These are phyloP conservation scores for Sphaerodactylus townsendi DNA, from an alignment of 2,113 vertebrate genomes.

Conservation along the genomic window DNA sequence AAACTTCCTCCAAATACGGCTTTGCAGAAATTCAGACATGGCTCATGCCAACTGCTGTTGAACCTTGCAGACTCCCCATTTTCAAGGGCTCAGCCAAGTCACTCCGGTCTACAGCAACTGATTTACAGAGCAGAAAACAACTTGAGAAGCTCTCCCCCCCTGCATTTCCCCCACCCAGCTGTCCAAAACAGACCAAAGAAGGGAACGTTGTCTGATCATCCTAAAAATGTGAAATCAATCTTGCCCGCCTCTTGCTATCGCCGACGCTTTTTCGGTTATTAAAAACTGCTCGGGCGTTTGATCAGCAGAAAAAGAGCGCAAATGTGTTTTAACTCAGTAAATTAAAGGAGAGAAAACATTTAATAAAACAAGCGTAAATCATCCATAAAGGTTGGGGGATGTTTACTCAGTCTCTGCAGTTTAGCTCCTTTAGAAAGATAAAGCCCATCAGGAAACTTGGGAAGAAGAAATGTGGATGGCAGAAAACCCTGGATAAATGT, in stretches of 20 bases:
- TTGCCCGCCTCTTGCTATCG: background rate
- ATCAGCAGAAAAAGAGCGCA: conserved; percentile 3
- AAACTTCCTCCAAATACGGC: background rate
- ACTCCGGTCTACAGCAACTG: background rate
- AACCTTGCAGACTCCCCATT: background rate
- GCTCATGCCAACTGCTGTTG: too few species aligned
- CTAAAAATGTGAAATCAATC: conserved; percentile 16
- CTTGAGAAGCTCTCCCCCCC: background rate
- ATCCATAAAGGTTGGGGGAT: background rate
- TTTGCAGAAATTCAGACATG: background rate
- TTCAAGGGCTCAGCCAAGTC: background rate
- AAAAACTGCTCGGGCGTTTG: conserved; percentile 1
- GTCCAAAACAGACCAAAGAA: conserved; percentile 11
- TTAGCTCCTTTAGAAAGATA: background rate
- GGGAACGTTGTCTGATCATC: background rate
- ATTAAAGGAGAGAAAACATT: conserved; percentile 20
- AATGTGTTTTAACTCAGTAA: conserved; percentile 3
- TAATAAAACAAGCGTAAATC: conserved; percentile 5
- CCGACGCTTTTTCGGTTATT: conserved; percentile 7
- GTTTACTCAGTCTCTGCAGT: background rate
- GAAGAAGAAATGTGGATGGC: background rate
- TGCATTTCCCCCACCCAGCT: background rate
- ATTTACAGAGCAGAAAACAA: background rate
- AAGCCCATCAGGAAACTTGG: background rate
- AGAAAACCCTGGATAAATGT: background rate